Conservation (phyloP, 2,797 vertebrate species). For the Vipera ursinii region DNA sequence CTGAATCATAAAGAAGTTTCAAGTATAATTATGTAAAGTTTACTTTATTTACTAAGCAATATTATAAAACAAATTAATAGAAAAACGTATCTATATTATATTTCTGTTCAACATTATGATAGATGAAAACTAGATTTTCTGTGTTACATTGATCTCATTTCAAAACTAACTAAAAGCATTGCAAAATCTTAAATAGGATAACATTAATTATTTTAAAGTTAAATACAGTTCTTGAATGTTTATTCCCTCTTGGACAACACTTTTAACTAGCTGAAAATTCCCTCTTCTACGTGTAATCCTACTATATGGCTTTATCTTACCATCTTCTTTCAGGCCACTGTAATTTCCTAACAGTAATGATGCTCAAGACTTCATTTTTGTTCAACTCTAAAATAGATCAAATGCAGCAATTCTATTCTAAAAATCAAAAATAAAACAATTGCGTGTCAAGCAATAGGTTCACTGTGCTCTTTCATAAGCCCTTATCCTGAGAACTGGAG, state of each 20-base stretch:
- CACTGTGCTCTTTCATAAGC: conserved; percentile 31
- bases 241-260: not conserved
- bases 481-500: conserved; percentile 62
- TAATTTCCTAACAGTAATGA: not conserved
- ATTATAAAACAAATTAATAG: not conserved
- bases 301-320: not conserved
- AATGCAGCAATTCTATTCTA: not conserved
- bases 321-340: not conserved
- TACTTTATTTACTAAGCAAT: not conserved
- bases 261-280: not conserved
- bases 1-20: not conserved
- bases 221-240: not conserved
- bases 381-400: conserved; percentile 7
- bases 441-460: conserved; percentile 29
- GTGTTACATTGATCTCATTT: not conserved
- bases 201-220: not conserved
- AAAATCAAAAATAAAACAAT: not conserved
- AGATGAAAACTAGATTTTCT: conserved; percentile 1
- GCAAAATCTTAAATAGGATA: not conserved
- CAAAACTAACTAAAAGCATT: not conserved
- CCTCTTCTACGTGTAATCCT: not conserved
- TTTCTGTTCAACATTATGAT: not conserved
- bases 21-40: not conserved
- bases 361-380: not conserved
- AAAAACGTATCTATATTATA: not conserved